These are phyloP conservation scores for Cepaea hortensis DNA, from an alignment of 2,888 invertebrate genomes.

Conservation along the genomic window DNA sequence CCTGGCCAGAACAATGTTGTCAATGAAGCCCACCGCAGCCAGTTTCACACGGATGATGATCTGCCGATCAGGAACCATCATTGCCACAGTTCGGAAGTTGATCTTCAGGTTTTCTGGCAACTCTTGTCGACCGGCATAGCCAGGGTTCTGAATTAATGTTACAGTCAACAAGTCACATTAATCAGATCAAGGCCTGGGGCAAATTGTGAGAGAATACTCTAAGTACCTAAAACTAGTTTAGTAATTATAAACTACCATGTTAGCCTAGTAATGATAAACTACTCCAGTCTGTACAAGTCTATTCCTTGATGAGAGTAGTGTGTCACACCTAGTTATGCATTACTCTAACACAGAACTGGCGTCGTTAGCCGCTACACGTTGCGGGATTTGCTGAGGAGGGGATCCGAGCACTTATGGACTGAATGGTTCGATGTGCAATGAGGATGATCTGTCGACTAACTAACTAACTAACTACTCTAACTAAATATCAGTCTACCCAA, in stretches of 20 bases:
- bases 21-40: slow-evolving; percentile 76
- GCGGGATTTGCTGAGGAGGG: too few species aligned
- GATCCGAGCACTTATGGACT: too few species aligned
- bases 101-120: slow-evolving; percentile 77
- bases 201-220: too few species aligned
- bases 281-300: neutral
- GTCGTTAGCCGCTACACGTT: too few species aligned
- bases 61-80: slow-evolving; percentile 77
- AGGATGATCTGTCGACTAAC: too few species aligned
- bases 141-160: slow-evolving; percentile 73
- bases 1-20: slow-evolving; percentile 75
- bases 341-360: too few species aligned
- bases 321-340: too few species aligned
- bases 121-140: slow-evolving; percentile 77
- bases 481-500: neutral
- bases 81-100: slow-evolving; percentile 77
- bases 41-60: slow-evolving; percentile 77
- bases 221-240: neutral
- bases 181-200: too few species aligned
- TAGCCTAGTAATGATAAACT: neutral
- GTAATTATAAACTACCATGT: neutral
- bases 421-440: too few species aligned
- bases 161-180: neutral
- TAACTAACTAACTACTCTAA: neutral
- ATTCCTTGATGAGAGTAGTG: neutral